Evolutionary conservation across 2,888 invertebrate species (phyloP), one percentile per base, ranked within the genome.

Genomic region (Drosophila glabriapex): DNA sequence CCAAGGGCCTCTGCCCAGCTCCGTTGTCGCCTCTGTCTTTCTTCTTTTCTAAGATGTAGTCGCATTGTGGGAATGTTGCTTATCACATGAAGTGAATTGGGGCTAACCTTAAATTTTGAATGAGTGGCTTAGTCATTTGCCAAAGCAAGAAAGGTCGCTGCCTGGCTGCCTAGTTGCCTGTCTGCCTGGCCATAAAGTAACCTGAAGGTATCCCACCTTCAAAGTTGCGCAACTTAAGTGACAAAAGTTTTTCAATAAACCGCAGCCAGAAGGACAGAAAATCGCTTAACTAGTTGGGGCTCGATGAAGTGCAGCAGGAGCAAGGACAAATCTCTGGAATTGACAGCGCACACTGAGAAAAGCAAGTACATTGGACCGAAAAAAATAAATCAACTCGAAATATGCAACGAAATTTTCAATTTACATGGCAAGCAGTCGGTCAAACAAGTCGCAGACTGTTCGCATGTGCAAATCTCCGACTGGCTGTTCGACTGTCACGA

Each of bases 341-440:
- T 50, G 60, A 37, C 49, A 56, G 49, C 46, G 39, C 65, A 68
- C 54, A 64, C 41, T n/a, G 39, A 10, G 29, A n/a, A n/a, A 37
- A 41, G 16, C 7, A 14, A 31, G n/a, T 1, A 0, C 14, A 58
- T 14, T 14, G 3, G 10, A 12, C 4, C 10, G 5, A 22, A 22
- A 41, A 41, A 76, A 74, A 81, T 73, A 83, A 73, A 76, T 72
- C 74, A 64, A 66, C 64, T 55, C 68, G 82, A 87, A 82, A 85
- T 89, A 85, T 85, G 90, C 88, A 89, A 71, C 62, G 80, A 85
- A 89, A 84, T 84, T 64, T 89, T 22, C 90, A 89, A 89, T 89
- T 85, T 89, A 79, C 90, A 85, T 89, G 77, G 65, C 80, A 78
- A 78, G 62, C 68, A 62, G 68, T 73, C 61, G 50, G 53, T 28